Evolutionary conservation across 2,888 invertebrate genomes (phyloP), one percentile per base, ranked within the genome.

Genomic region (Entomobrya multifasciata): DNA sequence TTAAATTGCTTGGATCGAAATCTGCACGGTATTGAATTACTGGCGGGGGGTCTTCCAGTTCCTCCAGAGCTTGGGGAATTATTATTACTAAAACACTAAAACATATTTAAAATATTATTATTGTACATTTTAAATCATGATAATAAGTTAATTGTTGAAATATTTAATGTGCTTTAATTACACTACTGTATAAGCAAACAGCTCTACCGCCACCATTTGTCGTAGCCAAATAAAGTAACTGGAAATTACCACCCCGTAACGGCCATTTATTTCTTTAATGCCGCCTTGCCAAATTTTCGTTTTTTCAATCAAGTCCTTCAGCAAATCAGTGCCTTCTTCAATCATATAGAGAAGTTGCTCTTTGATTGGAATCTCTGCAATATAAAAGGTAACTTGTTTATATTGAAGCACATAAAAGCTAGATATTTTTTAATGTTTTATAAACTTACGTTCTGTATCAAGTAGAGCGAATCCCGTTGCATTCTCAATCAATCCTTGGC

Each of bases 191-290:
- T n/a, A n/a, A n/a, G n/a, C n/a, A n/a, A n/a, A n/a, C 20, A 44
- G 1, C 20, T 67, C 67, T 10, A 67, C 1, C 20, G 1, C 41
- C 6, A 88, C 0, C 41, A 86, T 65, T 41, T 76, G 17, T n/a
- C 83, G 47, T 4, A 86, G 41, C 86, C 88, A 88, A 30, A 30
- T 30, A 30, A 88, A 88, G 25, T 88, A 88, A 41, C 47, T 74
- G 47, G 79, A 55, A 3, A 65, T 44, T 5, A 62, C 60, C 0
- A 60, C 36, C 0, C 88, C 88, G 55, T 62, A 88, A 4, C 49
- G 44, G 1, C 88, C 82, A 22, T 83, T 82, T 15, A 88, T 88
- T 62, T 72, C 44, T 17, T 17, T 6, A 41, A 88, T 83, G 5
- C 78, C 36, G 6, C 10, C 65, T 10, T 83, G 55, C 88, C 88